A percentile compares a stretch with the other conserved stretches of the same genome.
Evolutionary conservation across 2,797 vertebrate species (phyloP).

Genomic region (Podarcis lilfordi): DNA sequence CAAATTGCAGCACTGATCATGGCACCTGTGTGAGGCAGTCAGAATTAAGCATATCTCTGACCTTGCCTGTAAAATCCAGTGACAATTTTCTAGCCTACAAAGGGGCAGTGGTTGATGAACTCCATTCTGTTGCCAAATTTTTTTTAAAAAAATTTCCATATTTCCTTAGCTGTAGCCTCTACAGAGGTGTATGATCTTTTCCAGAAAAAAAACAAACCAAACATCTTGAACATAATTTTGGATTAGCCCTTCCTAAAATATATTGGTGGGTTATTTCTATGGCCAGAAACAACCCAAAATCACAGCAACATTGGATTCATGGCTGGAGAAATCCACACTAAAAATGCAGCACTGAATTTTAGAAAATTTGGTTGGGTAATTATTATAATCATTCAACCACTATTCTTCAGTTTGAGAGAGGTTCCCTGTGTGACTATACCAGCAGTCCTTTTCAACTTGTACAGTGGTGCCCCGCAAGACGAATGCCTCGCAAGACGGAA

Average conservation of each 20-base stretch:
- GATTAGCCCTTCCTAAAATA: neutral
- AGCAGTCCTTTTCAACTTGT: neutral
- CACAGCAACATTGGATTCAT: neutral
- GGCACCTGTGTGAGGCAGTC: neutral
- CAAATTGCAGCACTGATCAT: neutral
- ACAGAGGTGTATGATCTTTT: neutral
- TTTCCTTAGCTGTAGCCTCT: neutral
- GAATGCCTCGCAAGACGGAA: too few species aligned
- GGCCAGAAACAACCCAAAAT: neutral
- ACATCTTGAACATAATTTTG: neutral
- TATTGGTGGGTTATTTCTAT: neutral
- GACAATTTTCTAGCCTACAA: neutral
- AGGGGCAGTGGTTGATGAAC: too few species aligned
- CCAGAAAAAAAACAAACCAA: neutral
- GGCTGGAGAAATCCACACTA: neutral
- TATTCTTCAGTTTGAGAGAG: neutral
- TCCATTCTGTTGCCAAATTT: too few species aligned
- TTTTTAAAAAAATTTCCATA: too few species aligned
- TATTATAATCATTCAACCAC: neutral
- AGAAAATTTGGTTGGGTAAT: neutral
- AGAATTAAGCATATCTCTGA: neutral
- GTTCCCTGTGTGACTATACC: neutral
- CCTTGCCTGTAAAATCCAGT: neutral
- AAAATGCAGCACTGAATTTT: neutral
- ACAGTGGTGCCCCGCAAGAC: too few species aligned